Percentiles rank a stretch among this genome's conserved stretches.
Evolutionary conservation across 1,140 invertebrate genomes (phyloP).

Genomic region (Limonius californicus): DNA sequence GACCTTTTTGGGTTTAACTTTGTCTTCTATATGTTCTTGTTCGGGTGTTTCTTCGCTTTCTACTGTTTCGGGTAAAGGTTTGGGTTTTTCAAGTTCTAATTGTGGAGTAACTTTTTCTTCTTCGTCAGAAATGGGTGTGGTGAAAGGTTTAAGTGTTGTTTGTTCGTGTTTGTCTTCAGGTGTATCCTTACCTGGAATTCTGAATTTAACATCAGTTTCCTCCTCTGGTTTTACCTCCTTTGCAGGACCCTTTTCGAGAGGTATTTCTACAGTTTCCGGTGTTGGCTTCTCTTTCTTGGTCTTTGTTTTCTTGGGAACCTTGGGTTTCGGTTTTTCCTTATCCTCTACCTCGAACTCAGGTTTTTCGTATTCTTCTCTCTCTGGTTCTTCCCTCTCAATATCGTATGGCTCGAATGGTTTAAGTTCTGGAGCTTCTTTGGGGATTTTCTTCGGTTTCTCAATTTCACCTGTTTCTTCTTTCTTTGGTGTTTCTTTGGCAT

Average conservation of each 20-base stretch:
- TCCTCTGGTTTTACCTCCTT: slow-evolving; percentile 51
- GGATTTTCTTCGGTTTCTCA: slow-evolving; percentile 17
- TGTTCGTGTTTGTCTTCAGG: slow-evolving; percentile 53
- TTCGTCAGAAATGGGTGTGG: not conserved
- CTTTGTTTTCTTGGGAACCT: slow-evolving; percentile 43
- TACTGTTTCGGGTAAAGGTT: slow-evolving; percentile 28
- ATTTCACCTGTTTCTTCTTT: slow-evolving; percentile 22
- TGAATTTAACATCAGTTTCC: slow-evolving; percentile 55
- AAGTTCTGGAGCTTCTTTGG: slow-evolving; percentile 28
- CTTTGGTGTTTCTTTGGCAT: slow-evolving; percentile 31
- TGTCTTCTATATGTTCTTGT: slow-evolving; percentile 3
- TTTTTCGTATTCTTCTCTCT: slow-evolving; percentile 44
- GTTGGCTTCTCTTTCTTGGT: slow-evolving; percentile 51
- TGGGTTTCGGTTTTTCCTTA: slow-evolving; percentile 28
- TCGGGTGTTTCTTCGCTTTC: slow-evolving; percentile 38
- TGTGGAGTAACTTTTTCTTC: slow-evolving; percentile 26
- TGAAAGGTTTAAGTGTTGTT: slow-evolving; percentile 54
- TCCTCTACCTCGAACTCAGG: slow-evolving; percentile 31
- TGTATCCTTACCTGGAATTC: slow-evolving; percentile 51
- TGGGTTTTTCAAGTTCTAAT: slow-evolving; percentile 29
- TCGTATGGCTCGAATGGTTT: slow-evolving; percentile 43
- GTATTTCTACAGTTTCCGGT: slow-evolving; percentile 52
- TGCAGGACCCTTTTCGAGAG: slow-evolving; percentile 55
- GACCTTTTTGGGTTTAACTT: slow-evolving; percentile 6
- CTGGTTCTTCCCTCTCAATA: slow-evolving; percentile 39